Conservation (phyloP, 2,888 invertebrate species). For the Alsophila aescularia region DNA sequence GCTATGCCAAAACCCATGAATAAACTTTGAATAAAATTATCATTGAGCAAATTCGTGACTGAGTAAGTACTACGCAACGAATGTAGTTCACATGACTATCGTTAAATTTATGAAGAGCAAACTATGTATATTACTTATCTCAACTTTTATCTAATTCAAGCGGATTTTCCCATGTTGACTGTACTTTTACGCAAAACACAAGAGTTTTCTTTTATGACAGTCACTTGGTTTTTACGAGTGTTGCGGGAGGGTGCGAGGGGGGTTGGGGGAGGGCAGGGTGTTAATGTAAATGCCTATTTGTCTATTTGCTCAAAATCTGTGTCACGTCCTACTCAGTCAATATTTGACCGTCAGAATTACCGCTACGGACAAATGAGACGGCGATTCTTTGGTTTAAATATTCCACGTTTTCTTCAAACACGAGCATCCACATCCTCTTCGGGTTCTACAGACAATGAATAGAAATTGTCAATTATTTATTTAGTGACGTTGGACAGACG, state of each 20-base stretch:
- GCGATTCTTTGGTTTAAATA: conserved; percentile 57
- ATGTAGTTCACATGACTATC: conserved; percentile 25
- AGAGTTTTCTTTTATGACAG: conserved; percentile 43
- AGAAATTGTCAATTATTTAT: conserved; percentile 34
- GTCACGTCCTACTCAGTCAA: conserved; percentile 80
- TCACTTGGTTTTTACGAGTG: conserved; percentile 44
- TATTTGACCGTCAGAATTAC: conserved; percentile 79
- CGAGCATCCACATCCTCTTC: conserved; percentile 30
- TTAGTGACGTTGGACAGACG: conserved; percentile 16
- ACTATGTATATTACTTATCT: conserved; percentile 29
- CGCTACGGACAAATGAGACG: conserved; percentile 78
- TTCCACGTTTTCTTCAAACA: conserved; percentile 64
- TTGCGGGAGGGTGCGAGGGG: conserved; percentile 37
- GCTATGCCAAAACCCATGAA: conserved; percentile 1
- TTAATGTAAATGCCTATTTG: conserved; percentile 80
- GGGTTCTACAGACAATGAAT: conserved; percentile 31
- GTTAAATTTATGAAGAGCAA: conserved; percentile 28
- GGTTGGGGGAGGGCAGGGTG: conserved; percentile 53
- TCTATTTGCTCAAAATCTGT: conserved; percentile 80
- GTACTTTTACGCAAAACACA: conserved; percentile 42
- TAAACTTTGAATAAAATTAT: conserved; percentile 14
- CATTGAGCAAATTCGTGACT: conserved; percentile 9
- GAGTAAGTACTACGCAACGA: conserved; percentile 7
- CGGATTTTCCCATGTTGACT: conserved; percentile 43
- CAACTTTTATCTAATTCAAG: conserved; percentile 32